Conservation (phyloP, 2,797 vertebrate genomes). For the Lagodon rhomboides region DNA sequence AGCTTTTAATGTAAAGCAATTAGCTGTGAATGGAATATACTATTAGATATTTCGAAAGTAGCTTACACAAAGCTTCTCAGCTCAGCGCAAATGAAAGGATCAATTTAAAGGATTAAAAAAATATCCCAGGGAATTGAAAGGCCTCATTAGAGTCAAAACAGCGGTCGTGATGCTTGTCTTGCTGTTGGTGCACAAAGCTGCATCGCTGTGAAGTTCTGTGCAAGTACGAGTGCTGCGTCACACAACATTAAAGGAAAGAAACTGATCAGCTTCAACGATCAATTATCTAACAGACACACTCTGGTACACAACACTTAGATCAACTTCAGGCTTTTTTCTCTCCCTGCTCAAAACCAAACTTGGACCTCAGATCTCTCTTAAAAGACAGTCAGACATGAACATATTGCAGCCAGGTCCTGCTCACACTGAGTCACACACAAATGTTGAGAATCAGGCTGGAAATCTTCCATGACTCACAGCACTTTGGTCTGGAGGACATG, state of each 20-base stretch:
- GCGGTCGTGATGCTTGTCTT: conserved; percentile 24
- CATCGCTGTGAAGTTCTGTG: background rate
- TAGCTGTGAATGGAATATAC: conserved; percentile 17
- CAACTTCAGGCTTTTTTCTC: background rate
- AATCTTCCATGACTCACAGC: conserved; percentile 50
- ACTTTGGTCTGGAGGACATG: conserved; percentile 16
- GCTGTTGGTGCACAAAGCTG: conserved; percentile 15
- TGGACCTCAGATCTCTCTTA: background rate
- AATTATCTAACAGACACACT: background rate
- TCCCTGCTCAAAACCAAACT: background rate
- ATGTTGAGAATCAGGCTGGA: conserved; percentile 38
- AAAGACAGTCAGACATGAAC: conserved; percentile 9
- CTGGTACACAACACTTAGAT: background rate
- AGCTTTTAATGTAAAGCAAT: conserved; percentile 25
- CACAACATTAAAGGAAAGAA: background rate
- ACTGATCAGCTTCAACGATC: background rate
- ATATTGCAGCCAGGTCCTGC: conserved; percentile 35
- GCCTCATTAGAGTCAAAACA: conserved; percentile 46
- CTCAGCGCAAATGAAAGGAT: conserved; percentile 41
- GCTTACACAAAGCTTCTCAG: conserved; percentile 47
- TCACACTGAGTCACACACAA: conserved; percentile 50
- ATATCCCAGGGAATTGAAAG: conserved; percentile 32
- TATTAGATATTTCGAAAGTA: conserved; percentile 41
- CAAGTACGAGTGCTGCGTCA: background rate
- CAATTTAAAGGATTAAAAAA: conserved; percentile 55